Base-by-base conservation (phyloP, 1,140 invertebrate genomes). In the Nasonia giraulti region DNA sequence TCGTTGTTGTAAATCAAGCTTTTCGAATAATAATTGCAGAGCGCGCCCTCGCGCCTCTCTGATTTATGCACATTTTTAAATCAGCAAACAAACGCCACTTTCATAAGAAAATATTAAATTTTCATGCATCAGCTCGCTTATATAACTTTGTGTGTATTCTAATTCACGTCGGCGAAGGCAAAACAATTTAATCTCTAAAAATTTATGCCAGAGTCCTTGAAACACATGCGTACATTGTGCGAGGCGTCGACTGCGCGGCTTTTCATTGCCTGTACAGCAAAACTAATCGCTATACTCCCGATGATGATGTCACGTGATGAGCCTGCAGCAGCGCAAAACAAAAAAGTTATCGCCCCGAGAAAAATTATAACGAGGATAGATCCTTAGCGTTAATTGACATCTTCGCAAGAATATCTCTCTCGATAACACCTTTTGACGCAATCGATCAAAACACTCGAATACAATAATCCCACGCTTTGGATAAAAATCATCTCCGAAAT, bases 191-290 rank as follows among this genome's bases (percentile, higher is more conserved):
- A 27, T 71, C 23, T 71, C 14, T n/a, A 40, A 31, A 75, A 74
- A 75, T 75, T 5, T 75, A 82, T 75, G 47, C 31, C 20, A 23
- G 33, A 33, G 27, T 40, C 71, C 80, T 82, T 82, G 80, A 62
- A 75, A 75, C 17, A 27, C 37, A 82, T 66, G 71, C 31, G 20
- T 27, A 50, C 37, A 40, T 74, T 71, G 33, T 2, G n/a, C 27
- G 27, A 62, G 33, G 37, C 8, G 23, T 73, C 50, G n/a, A 81
- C 71, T 74, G 55, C 17, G n/a, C 17, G 50, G 47, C 37, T 75
- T 73, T 82, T 82, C 47, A 55, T 62, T n/a, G 55, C 37, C 37
- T 75, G 31, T 75, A 55, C 5, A 62, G 47, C 40, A 14, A 82
- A 82, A 75, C 27, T 27, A 62, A 81, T 62, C 71, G 62, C 10